A percentile compares a stretch with the other conserved stretches of the same genome.
These are phyloP conservation scores for Anguilla megastoma DNA, from an alignment of 2,797 vertebrate species.

Conservation along the genomic window DNA sequence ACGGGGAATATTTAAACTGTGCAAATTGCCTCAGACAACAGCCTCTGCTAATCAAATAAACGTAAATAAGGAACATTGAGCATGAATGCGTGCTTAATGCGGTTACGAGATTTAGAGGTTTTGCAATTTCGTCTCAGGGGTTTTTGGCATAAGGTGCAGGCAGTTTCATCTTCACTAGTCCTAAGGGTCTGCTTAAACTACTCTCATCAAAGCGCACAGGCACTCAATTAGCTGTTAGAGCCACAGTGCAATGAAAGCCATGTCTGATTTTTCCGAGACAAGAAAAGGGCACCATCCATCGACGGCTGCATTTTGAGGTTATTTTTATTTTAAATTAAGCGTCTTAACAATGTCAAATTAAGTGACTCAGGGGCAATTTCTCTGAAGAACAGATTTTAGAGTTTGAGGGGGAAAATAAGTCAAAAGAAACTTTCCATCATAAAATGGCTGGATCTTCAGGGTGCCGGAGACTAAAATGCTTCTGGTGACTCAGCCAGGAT, in stretches of 20 bases:
- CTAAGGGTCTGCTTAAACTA: constrained; percentile 13
- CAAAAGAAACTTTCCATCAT: not conserved
- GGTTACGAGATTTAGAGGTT: not conserved
- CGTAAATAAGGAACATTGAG: not conserved
- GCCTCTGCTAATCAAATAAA: not conserved
- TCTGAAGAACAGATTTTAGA: not conserved
- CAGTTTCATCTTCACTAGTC: not conserved
- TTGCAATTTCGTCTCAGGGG: not conserved
- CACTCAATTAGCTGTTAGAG: constrained; percentile 23
- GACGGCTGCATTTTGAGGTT: constrained; percentile 12
- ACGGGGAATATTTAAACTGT: not conserved
- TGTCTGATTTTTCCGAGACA: not conserved
- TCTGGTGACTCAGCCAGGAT: not conserved
- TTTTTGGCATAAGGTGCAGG: not conserved
- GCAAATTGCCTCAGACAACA: not conserved
- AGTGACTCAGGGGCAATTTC: not conserved
- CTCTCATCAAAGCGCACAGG: constrained; percentile 18
- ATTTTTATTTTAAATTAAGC: constrained; percentile 28
- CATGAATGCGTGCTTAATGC: not conserved
- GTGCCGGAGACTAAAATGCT: not conserved
- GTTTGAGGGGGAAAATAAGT: not conserved
- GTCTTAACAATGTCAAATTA: constrained; percentile 27
- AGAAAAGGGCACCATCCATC: not conserved
- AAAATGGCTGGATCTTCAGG: not conserved
- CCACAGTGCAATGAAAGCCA: not conserved